Evolutionary conservation across 2,113 vertebrate species (phyloP).

Genomic region (Gymnobelideus leadbeateri): DNA sequence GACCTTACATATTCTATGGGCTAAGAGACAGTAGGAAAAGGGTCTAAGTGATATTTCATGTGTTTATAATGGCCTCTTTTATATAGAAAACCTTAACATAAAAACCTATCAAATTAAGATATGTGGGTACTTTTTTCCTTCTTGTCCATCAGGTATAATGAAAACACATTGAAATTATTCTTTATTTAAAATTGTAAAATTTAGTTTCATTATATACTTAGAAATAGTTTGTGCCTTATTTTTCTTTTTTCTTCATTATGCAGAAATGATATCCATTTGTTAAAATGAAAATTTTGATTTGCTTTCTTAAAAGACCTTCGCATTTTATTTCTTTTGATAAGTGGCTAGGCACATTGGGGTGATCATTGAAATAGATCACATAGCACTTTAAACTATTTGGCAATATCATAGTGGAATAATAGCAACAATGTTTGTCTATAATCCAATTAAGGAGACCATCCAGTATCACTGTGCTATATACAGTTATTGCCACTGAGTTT

Average conservation of each 20-base stretch:
- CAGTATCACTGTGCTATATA: neutral
- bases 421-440: conserved; percentile 23
- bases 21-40: neutral
- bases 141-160: conserved; percentile 18
- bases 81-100: neutral
- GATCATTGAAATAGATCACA: conserved; percentile 64
- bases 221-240: neutral
- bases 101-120: neutral
- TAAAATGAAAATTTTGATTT: neutral
- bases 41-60: neutral
- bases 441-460: conserved; percentile 1
- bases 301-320: conserved; percentile 55
- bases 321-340: conserved; percentile 51
- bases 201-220: neutral
- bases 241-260: conserved; percentile 26
- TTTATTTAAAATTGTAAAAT: conserved; percentile 17
- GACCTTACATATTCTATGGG: neutral
- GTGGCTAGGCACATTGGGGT: conserved; percentile 38
- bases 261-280: neutral
- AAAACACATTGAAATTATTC: conserved; percentile 26
- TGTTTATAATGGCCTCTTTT: neutral
- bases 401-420: conserved; percentile 49
- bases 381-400: conserved; percentile 62
- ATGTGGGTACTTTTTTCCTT: neutral
- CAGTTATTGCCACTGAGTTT: conserved; percentile 47